Evolutionary conservation across 1,140 invertebrate species (phyloP), one percentile per base, ranked within the genome.

Genomic region (Asbolus verrucosus): DNA sequence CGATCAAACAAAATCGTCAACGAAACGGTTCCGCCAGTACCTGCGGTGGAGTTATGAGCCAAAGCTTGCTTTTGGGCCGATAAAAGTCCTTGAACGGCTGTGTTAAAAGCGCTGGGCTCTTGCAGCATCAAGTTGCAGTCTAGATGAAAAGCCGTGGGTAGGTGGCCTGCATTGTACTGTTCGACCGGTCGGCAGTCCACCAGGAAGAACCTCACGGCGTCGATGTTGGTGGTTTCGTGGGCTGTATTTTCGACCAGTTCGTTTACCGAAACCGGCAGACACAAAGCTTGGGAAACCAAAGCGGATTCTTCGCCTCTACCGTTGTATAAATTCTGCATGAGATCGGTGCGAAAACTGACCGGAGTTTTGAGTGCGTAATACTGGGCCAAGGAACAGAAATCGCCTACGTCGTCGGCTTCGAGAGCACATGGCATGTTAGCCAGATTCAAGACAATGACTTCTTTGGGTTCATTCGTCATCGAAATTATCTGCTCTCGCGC

Each of bases 41-140:
- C 95, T 16, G 95, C 95, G 71, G 91, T 87, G 0, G 94, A 95
- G 24, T 93, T 92, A 61, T 94, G 92, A 43, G 91, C 91, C 30
- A 98, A 85, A 1, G 96, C 93, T 80, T 97, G 94, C 70, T 91
- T 87, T 80, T 98, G 96, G 4, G 95, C 93, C 77, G 91, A 91
- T 13, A 97, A 85, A 46, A 99, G 84, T 0, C 95, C 96, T 84
- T 98, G 93, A 18, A 99, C 95, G 38, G 97, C 96, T 54, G 94
- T 98, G 46, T 90, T 88, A 82, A 99, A 99, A 27, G 96, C 92
- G 71, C 90, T 89, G 6, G 96, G 97, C 78, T 98, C 96, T 85
- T 97, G 95, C 15, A 99, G 85, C 94, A 98, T 97, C 85, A 98
- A 85, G 83, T 95, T 96, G 77, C 95, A 96, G 84, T 99, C 97